These are phyloP conservation scores for Cantharis rufa DNA, from an alignment of 2,888 invertebrate genomes.

Conservation along the genomic window DNA sequence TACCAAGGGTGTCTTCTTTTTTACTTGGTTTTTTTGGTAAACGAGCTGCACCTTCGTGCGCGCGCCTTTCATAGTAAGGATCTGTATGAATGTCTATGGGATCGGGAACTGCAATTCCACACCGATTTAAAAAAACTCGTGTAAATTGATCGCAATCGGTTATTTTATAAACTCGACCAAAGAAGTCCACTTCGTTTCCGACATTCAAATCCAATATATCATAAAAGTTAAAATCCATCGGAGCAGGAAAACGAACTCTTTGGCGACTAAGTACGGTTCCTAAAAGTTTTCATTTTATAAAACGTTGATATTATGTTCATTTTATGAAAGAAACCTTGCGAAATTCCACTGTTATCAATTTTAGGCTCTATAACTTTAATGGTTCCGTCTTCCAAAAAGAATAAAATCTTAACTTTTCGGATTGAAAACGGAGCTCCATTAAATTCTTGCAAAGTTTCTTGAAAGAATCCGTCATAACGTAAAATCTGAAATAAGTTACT, in stretches of 20 bases:
- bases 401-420: conserved; percentile 81
- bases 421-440: conserved; percentile 69
- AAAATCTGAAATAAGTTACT: conserved; percentile 62
- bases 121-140: conserved; percentile 77
- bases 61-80: conserved; percentile 59
- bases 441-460: conserved; percentile 80
- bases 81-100: conserved; percentile 62
- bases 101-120: conserved; percentile 83
- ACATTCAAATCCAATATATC: conserved; percentile 88
- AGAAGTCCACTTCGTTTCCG: conserved; percentile 78
- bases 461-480: conserved; percentile 77
- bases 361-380: conserved; percentile 84
- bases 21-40: conserved; percentile 60
- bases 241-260: conserved; percentile 74
- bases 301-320: not conserved
- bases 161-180: conserved; percentile 80
- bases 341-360: conserved; percentile 81
- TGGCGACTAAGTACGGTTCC: conserved; percentile 83
- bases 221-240: conserved; percentile 76
- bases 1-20: conserved; percentile 69
- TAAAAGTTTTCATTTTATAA: conserved; percentile 45
- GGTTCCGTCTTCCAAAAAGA: conserved; percentile 89
- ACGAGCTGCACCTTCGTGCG: conserved; percentile 47
- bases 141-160: conserved; percentile 88
- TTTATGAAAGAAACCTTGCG: conserved; percentile 66